Conservation (phyloP, 2,888 invertebrate species). For the Anthrax anthrax region DNA sequence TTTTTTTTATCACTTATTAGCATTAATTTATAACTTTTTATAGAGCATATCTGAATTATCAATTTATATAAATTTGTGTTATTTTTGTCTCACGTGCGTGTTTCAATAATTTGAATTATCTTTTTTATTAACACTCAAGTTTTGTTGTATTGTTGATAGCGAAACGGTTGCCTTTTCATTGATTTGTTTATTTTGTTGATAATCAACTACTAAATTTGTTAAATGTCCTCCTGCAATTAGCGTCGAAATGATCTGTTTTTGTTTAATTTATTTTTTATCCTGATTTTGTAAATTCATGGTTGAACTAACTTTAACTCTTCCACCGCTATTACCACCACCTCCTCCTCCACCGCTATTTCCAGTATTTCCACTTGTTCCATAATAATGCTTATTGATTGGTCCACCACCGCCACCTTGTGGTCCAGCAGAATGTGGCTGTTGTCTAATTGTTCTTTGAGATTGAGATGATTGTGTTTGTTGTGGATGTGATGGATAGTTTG, state of each 20-base stretch:
- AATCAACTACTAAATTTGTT: slow-evolving; percentile 8
- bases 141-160: slow-evolving; percentile 6
- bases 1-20: no score
- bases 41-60: no score
- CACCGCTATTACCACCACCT: slow-evolving; percentile 4
- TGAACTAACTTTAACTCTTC: no score
- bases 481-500: slow-evolving; percentile 26
- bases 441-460: slow-evolving; percentile 10
- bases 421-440: slow-evolving; percentile 4
- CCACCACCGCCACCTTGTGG: slow-evolving; percentile 14
- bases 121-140: slow-evolving; percentile 9
- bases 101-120: slow-evolving; percentile 9
- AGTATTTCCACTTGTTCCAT: slow-evolving; percentile 18
- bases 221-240: slow-evolving; percentile 5
- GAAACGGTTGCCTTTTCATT: slow-evolving; percentile 6
- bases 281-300: no score
- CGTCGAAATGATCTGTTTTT: no score
- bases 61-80: no score
- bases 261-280: no score
- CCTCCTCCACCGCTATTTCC: no score
- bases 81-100: background rate
- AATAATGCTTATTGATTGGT: slow-evolving; percentile 31
- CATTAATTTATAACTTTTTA: no score
- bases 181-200: slow-evolving; percentile 7
- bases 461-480: slow-evolving; percentile 24